Evolutionary conservation across 2,113 vertebrate species (phyloP), one percentile per base, ranked within the genome.

Genomic region (Corythaeola cristata): DNA sequence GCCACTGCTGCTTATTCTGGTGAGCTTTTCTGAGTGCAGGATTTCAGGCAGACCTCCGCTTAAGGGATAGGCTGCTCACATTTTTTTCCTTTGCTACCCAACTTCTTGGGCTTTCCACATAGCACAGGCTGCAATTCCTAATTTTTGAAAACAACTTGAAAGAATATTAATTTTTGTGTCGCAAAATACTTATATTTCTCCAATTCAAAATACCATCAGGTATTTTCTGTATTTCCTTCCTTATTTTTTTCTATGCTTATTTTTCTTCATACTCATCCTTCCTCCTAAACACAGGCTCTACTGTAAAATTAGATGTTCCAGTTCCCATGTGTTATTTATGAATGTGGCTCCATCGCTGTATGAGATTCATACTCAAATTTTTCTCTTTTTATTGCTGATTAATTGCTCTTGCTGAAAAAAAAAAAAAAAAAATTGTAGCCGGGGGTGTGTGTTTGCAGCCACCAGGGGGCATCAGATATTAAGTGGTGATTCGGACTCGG

Each of bases 341-440:
- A 73, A 50, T 41, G 39, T 58, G 30, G 7, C 23, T 88, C 35
- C 22, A 45, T 82, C 76, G 79, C 47, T 80, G 19, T 73, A n/a
- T 17, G 30, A 58, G 47, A 76, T 6, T 76, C 12, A 22, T 64
- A 47, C 14, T 49, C 27, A 11, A 0, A 1, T 26, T 55, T 66
- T 37, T 35, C 4, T 49, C 6, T 68, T 45, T 71, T 75, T 49
- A 49, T 41, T 88, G 37, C 19, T 56, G 58, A 71, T 84, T 35
- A 71, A 39, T 62, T 56, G 32, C 12, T 45, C 72, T 72, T 64
- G 19, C 19, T 32, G 3, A 0, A 0, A n/a, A 37, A 32, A 3
- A 26, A 33, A 0, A 0, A n/a, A 37, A 32, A 3, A 26, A 33
- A 3, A 2, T 55, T 32, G 7, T 81, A 32, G 5, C 3, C 27